Evolutionary conservation across 2,888 invertebrate species (phyloP).

Genomic region (Myathropa florea): DNA sequence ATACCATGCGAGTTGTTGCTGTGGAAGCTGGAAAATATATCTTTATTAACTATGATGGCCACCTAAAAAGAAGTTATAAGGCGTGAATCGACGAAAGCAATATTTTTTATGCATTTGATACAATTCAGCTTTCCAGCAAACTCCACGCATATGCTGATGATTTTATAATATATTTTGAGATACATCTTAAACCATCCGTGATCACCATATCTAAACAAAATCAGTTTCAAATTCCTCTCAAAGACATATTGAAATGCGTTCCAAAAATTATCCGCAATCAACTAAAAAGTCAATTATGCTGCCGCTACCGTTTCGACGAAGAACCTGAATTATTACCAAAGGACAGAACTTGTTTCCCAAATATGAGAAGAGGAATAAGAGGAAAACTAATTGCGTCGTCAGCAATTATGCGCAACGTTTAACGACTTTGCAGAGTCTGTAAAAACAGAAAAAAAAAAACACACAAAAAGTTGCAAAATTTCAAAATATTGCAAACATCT

Average conservation of each 20-base stretch:
- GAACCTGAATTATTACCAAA: slow-evolving; percentile 28
- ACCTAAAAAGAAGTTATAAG: too few relatives aligned
- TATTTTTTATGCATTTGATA: too few relatives aligned
- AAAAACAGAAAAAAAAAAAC: not conserved
- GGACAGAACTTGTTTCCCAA: not conserved
- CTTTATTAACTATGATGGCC: too few relatives aligned
- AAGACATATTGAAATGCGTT: slow-evolving; percentile 22
- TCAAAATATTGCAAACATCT: slow-evolving; percentile 53
- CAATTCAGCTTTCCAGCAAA: too few relatives aligned
- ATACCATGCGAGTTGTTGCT: too few relatives aligned
- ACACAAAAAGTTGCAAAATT: not conserved
- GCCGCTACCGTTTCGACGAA: slow-evolving; percentile 39
- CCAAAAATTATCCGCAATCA: not conserved
- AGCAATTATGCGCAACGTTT: slow-evolving; percentile 61
- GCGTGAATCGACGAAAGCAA: too few relatives aligned
- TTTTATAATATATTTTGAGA: too few relatives aligned
- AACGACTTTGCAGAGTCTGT: slow-evolving; percentile 40
- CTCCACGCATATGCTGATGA: too few relatives aligned
- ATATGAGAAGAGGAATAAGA: slow-evolving; percentile 5
- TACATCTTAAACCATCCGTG: not conserved
- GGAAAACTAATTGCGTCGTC: slow-evolving; percentile 52
- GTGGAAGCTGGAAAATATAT: too few relatives aligned
- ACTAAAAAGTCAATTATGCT: slow-evolving; percentile 40
- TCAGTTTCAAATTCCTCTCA: not conserved
- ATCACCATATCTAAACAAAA: not conserved